These are phyloP conservation scores for Zeugodacus cucurbitae DNA, from an alignment of 1,140 invertebrate species.

Conservation along the genomic window DNA sequence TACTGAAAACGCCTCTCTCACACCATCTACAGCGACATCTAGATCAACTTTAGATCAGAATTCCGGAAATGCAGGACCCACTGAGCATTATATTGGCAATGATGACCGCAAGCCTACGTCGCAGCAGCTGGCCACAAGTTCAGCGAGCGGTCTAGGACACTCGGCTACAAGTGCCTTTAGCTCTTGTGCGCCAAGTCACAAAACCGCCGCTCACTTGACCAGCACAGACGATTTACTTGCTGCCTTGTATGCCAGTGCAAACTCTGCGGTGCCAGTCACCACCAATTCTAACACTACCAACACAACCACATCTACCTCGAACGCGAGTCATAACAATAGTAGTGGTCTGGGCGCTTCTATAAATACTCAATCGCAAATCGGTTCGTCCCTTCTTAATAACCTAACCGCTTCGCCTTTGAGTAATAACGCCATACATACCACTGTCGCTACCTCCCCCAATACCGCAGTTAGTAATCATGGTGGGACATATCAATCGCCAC, in stretches of 20 bases:
- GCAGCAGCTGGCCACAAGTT: constrained; percentile 21
- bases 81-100: background rate
- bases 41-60: background rate
- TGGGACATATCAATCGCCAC: constrained; percentile 47
- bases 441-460: constrained; percentile 43
- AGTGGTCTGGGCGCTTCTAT: constrained; percentile 61
- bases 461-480: constrained; percentile 55
- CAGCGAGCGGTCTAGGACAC: constrained; percentile 50
- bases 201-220: constrained; percentile 41
- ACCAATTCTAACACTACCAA: constrained; percentile 49
- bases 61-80: background rate
- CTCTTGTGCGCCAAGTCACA: constrained; percentile 52
- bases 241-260: constrained; percentile 54
- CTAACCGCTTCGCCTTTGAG: constrained; percentile 57
- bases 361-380: constrained; percentile 60
- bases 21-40: background rate
- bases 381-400: constrained; percentile 55
- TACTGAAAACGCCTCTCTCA: background rate
- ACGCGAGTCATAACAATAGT: constrained; percentile 55
- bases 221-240: constrained; percentile 51
- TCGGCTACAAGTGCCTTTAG: constrained; percentile 62
- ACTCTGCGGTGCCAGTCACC: background rate
- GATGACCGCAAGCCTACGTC: constrained; percentile 8
- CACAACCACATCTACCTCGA: constrained; percentile 44
- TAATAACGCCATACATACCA: constrained; percentile 39